phyloP scores from a whole-genome alignment of 2,113 vertebrate species.

The Bubo bubo region DNA sequence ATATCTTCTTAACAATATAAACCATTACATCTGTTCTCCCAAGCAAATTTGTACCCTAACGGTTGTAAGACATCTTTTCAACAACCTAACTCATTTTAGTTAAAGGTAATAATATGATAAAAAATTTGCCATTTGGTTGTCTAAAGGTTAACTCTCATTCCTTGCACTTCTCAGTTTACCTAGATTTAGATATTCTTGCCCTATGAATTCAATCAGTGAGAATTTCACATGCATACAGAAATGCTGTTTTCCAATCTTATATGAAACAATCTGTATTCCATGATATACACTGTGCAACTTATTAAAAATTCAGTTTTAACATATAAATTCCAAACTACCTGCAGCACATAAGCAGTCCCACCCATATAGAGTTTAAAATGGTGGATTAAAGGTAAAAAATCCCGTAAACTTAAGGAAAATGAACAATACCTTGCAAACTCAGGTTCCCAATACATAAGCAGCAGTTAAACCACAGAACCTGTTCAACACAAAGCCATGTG shows the following conservation, averaged over 20 bases:
- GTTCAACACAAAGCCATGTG: background rate
- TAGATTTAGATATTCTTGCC: background rate
- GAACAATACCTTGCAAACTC: background rate
- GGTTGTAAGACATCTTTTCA: background rate
- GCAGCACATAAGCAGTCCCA: background rate
- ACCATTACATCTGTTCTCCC: background rate
- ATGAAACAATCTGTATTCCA: background rate
- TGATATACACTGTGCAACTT: accelerated
- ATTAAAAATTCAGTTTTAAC: background rate
- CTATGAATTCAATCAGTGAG: background rate
- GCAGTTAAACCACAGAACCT: background rate
- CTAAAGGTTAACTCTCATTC: background rate
- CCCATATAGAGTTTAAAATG: background rate
- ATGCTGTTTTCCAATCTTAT: background rate
- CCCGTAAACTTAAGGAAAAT: background rate
- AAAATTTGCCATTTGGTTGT: background rate
- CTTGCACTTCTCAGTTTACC: background rate
- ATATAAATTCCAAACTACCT: background rate
- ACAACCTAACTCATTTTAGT: background rate
- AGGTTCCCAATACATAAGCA: background rate
- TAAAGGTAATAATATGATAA: background rate
- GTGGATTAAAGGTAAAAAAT: background rate
- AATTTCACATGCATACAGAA: background rate
- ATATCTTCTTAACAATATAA: background rate
- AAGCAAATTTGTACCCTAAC: background rate